Evolutionary conservation across 2,888 invertebrate genomes (phyloP).

Genomic region (Chouioia cunea): DNA sequence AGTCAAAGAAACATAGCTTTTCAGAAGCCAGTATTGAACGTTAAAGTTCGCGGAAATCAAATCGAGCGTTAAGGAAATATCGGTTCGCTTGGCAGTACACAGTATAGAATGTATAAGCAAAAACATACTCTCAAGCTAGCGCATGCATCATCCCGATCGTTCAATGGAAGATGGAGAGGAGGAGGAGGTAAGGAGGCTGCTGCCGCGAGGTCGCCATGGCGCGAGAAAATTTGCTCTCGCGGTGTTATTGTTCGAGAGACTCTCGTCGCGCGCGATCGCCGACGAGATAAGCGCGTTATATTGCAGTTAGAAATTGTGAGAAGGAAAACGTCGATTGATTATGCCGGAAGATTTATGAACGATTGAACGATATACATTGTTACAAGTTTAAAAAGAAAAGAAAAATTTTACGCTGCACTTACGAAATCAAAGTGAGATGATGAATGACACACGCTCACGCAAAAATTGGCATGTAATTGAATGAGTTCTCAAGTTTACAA

Average conservation of each 20-base stretch:
- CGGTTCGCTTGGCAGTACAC: no score
- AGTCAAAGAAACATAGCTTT: slow-evolving; percentile 27
- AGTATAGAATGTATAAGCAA: slow-evolving; percentile 35
- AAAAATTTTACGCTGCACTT: no score
- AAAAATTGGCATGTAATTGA: no score
- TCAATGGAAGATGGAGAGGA: no score
- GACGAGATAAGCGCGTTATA: slow-evolving; percentile 38
- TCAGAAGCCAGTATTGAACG: slow-evolving; percentile 11
- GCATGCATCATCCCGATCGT: slow-evolving; percentile 23
- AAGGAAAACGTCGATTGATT: slow-evolving; percentile 40
- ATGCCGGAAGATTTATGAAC: slow-evolving; percentile 38
- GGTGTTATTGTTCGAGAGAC: slow-evolving; percentile 39
- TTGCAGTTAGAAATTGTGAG: slow-evolving; percentile 28
- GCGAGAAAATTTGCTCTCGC: slow-evolving; percentile 44
- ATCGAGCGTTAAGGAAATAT: slow-evolving; percentile 44
- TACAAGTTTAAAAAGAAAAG: no score
- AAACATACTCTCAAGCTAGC: slow-evolving; percentile 27
- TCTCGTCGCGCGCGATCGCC: slow-evolving; percentile 10
- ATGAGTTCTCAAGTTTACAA: no score
- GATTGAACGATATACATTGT: slow-evolving; percentile 8
- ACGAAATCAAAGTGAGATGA: no score
- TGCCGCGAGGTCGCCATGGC: slow-evolving; percentile 9
- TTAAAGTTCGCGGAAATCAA: slow-evolving; percentile 43
- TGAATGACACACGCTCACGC: no score
- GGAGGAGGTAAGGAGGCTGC: no score